Conservation (phyloP, 2,797 vertebrate genomes). For the Remorina albescens region DNA sequence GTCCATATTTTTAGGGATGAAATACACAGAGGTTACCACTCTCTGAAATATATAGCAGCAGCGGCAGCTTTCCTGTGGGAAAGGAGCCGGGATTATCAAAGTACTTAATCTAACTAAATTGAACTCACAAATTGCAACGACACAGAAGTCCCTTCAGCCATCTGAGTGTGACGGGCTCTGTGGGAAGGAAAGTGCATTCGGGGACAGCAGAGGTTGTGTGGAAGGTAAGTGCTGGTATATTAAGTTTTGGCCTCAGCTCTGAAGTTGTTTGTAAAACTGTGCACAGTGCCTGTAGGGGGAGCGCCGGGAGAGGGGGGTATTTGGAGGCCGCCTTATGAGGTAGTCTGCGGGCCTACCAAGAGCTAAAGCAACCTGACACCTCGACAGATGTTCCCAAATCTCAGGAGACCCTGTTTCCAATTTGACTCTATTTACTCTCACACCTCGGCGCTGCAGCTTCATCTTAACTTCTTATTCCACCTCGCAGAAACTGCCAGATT, state of each 20-base stretch:
- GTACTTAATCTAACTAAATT: conserved; percentile 54
- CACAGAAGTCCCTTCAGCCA: conserved; percentile 32
- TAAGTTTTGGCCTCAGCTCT: conserved; percentile 39
- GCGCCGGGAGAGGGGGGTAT: conserved; percentile 67
- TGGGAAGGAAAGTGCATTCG: conserved; percentile 58
- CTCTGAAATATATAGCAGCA: conserved; percentile 3
- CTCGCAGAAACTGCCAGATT: conserved; percentile 70
- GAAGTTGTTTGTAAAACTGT: conserved; percentile 77
- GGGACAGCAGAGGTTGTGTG: conserved; percentile 50
- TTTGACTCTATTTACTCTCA: conserved; percentile 71
- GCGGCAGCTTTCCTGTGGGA: conserved; percentile 54
- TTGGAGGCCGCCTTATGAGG: conserved; percentile 75
- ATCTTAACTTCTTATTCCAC: conserved; percentile 56
- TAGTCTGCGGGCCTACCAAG: conserved; percentile 82
- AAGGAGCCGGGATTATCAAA: conserved; percentile 41
- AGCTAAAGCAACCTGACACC: conserved; percentile 79
- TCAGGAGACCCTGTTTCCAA: conserved; percentile 78
- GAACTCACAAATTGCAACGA: conserved; percentile 50
- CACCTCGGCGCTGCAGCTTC: conserved; percentile 57
- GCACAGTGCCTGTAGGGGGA: conserved; percentile 58
- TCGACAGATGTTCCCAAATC: conserved; percentile 86
- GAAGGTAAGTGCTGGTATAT: conserved; percentile 38
- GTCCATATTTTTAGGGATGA: conserved; percentile 47
- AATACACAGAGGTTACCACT: conserved; percentile 22
- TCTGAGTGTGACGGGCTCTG: conserved; percentile 18